Conservation (phyloP, 2,888 invertebrate species). For the Diogma glabrata region DNA sequence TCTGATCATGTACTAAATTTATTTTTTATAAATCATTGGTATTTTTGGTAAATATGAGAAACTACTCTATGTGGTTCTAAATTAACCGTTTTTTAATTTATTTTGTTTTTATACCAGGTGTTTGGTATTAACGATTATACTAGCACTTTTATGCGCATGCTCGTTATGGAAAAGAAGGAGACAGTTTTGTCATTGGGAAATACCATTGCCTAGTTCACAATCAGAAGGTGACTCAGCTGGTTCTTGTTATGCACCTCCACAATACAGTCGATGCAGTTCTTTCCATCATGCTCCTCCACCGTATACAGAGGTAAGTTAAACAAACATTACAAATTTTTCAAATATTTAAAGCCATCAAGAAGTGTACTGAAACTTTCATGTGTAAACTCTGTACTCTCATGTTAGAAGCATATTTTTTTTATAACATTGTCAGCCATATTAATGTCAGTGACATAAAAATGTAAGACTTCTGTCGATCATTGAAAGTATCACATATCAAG, state of each 20-base stretch:
- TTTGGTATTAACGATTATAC: slow-evolving; percentile 54
- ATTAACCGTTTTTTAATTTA: slow-evolving; percentile 15
- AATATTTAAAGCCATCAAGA: no score
- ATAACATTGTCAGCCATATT: no score
- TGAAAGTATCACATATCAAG: no score
- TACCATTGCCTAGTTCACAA: slow-evolving; percentile 40
- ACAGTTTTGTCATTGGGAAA: slow-evolving; percentile 40
- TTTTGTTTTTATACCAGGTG: slow-evolving; percentile 37
- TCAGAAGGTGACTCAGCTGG: slow-evolving; percentile 70
- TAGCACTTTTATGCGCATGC: slow-evolving; percentile 58
- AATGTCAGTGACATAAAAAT: no score
- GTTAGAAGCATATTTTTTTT: no score
- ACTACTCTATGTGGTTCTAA: not conserved
- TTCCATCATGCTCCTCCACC: slow-evolving; percentile 75
- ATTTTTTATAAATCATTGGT: slow-evolving; percentile 58
- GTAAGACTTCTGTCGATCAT: no score
- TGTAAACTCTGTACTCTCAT: no score
- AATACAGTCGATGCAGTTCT: slow-evolving; percentile 73
- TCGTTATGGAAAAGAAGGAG: slow-evolving; percentile 48
- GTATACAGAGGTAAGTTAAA: slow-evolving; percentile 62
- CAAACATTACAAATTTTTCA: no score
- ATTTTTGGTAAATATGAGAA: slow-evolving; percentile 42
- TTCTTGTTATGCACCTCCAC: slow-evolving; percentile 71
- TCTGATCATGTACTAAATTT: slow-evolving; percentile 47
- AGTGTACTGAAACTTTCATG: no score